phyloP scores from a whole-genome alignment of 2,797 vertebrate genomes.

The Siniperca scherzeri region DNA sequence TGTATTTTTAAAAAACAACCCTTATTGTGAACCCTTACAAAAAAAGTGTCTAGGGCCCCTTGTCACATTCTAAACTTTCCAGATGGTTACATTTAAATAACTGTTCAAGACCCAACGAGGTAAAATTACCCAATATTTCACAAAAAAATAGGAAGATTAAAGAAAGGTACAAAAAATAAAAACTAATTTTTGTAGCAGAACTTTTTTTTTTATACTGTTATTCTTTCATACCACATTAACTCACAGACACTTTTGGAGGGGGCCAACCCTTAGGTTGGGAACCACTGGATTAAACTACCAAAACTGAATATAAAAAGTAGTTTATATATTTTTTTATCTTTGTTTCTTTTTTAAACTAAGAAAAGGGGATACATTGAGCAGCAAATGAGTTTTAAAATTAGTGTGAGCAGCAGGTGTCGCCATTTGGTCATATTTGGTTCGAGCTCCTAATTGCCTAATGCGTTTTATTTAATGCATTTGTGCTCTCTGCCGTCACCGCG shows the following conservation, averaged over 20 bases:
- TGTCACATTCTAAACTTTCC: neutral
- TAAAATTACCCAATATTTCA: neutral
- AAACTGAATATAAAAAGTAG: neutral
- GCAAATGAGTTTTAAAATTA: neutral
- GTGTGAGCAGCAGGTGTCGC: slow-evolving; percentile 51
- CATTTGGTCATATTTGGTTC: slow-evolving; percentile 16
- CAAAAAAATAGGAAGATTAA: neutral
- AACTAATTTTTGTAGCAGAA: neutral
- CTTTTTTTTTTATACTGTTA: neutral
- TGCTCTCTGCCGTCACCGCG: neutral
- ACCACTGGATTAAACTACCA: neutral
- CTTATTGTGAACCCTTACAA: too few species aligned
- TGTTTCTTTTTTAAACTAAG: neutral
- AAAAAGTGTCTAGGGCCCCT: neutral
- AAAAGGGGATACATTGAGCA: neutral
- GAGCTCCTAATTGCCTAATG: neutral
- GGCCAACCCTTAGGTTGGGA: neutral
- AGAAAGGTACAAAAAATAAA: neutral
- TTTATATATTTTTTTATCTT: too few species aligned
- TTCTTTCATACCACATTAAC: too few species aligned
- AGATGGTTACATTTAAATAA: neutral
- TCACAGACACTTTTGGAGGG: neutral
- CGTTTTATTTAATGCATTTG: neutral
- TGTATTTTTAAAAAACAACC: neutral
- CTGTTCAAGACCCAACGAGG: neutral